Conservation (phyloP, 2,797 vertebrate species). For the Synaphobranchus kaupii region DNA sequence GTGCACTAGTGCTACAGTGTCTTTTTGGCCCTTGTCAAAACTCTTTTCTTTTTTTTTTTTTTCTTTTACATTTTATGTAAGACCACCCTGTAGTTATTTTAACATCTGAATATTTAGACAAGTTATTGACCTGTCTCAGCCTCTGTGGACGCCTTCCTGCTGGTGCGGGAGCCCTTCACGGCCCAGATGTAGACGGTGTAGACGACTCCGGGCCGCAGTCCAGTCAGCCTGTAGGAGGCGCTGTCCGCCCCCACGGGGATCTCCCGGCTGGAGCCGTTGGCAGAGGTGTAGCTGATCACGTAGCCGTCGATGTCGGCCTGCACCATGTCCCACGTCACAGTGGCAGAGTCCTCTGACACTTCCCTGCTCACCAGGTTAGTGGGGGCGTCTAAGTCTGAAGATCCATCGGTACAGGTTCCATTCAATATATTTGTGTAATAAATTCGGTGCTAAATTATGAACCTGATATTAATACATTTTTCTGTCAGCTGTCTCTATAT, state of each 20-base stretch:
- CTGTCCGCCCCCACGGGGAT: constrained; percentile 64
- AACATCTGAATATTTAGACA: not conserved
- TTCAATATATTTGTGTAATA: not conserved
- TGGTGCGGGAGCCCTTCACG: constrained; percentile 70
- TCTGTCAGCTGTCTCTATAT: not conserved
- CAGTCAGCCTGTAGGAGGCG: constrained; percentile 63
- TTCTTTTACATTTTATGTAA: too few relatives aligned
- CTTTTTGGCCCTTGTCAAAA: too few relatives aligned
- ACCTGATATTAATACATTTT: not conserved
- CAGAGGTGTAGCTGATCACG: constrained; percentile 69
- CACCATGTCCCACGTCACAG: constrained; percentile 73
- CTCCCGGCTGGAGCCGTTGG: constrained; percentile 65
- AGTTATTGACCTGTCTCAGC: constrained; percentile 74
- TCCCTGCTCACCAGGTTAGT: constrained; percentile 68
- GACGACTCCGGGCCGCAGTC: constrained; percentile 70
- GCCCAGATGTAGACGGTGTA: constrained; percentile 76
- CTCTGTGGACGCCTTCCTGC: constrained; percentile 67
- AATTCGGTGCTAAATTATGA: not conserved
- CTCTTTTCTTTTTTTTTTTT: too few relatives aligned
- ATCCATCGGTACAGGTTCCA: constrained; percentile 1
- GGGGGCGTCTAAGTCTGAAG: constrained; percentile 71
- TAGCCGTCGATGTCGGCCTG: constrained; percentile 74
- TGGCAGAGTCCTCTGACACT: constrained; percentile 71
- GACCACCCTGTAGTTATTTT: too few relatives aligned
- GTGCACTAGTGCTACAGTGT: too few relatives aligned